Conservation (phyloP, 2,113 vertebrate species). For the Neogobius melanostomus region DNA sequence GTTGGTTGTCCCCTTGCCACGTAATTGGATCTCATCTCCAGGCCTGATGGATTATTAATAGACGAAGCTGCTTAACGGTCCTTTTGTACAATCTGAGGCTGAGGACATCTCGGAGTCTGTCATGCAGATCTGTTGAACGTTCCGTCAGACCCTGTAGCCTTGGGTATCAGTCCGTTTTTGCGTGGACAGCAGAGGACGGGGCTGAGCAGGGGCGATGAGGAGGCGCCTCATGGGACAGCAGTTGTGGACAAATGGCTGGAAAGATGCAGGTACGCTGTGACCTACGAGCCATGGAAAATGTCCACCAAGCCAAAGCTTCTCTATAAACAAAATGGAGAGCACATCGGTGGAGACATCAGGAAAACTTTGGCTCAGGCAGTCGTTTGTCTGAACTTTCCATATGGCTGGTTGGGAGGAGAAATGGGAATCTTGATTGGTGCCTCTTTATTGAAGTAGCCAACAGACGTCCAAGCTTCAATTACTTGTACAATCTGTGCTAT, state of each 20-base stretch:
- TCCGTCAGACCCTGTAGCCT: slow-evolving; percentile 15
- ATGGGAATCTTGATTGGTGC: too few relatives aligned
- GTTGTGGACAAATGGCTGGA: slow-evolving; percentile 70
- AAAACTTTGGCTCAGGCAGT: neutral
- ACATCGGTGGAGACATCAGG: neutral
- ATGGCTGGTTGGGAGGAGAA: neutral
- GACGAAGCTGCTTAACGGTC: too few relatives aligned
- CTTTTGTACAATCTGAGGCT: too few relatives aligned
- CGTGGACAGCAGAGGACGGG: slow-evolving; percentile 63
- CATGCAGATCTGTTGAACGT: neutral
- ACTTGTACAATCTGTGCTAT: too few relatives aligned
- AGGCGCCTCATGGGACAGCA: slow-evolving; percentile 51
- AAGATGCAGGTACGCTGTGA: slow-evolving; percentile 69
- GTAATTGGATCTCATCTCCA: too few relatives aligned
- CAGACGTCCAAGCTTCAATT: too few relatives aligned
- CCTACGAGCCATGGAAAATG: slow-evolving; percentile 62
- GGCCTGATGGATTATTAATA: too few relatives aligned
- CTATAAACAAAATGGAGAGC: slow-evolving; percentile 13
- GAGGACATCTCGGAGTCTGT: neutral
- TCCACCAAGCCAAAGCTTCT: slow-evolving; percentile 40
- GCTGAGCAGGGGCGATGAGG: slow-evolving; percentile 56
- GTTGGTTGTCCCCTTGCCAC: too few relatives aligned
- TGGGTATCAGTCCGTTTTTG: neutral
- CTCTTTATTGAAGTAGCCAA: too few relatives aligned
- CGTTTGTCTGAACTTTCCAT: neutral